phyloP scores from a whole-genome alignment of 2,888 invertebrate genomes.

The Vannuccia rotundouncinata region DNA sequence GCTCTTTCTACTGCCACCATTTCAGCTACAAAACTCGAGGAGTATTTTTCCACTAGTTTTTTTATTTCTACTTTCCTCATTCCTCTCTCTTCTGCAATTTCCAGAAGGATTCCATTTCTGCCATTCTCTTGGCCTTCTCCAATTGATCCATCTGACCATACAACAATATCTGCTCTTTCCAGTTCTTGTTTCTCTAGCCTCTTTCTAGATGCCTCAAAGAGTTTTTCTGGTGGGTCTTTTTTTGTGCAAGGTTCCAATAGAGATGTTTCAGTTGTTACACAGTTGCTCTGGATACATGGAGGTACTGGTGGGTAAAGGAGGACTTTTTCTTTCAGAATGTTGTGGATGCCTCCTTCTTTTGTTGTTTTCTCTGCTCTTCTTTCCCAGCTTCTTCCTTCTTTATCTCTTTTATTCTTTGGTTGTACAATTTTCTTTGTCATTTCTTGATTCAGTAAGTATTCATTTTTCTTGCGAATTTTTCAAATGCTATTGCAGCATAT shows the following conservation, averaged over 20 bases:
- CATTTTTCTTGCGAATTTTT: not conserved
- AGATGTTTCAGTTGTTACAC: too few species aligned
- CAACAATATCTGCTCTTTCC: too few species aligned
- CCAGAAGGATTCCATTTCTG: not conserved
- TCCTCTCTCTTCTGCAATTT: not conserved
- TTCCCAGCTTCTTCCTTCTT: not conserved
- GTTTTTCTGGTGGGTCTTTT: too few species aligned
- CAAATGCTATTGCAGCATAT: not conserved
- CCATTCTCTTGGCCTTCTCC: not conserved
- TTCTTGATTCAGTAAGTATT: not conserved
- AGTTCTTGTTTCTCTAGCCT: too few species aligned
- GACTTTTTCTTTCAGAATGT: not conserved
- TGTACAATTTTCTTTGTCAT: not conserved
- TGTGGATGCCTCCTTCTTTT: not conserved
- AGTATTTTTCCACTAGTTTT: not conserved
- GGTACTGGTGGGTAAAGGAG: not conserved
- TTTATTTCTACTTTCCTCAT: not conserved
- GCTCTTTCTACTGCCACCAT: not conserved
- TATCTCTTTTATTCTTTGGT: conserved; percentile 3
- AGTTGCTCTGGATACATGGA: too few species aligned
- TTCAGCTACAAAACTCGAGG: not conserved
- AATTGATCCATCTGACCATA: not conserved
- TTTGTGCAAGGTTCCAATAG: too few species aligned
- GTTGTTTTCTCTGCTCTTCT: not conserved
- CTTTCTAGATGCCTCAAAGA: too few species aligned